phyloP scores from a whole-genome alignment of 2,797 vertebrate species.

The Protosalanx chinensis region DNA sequence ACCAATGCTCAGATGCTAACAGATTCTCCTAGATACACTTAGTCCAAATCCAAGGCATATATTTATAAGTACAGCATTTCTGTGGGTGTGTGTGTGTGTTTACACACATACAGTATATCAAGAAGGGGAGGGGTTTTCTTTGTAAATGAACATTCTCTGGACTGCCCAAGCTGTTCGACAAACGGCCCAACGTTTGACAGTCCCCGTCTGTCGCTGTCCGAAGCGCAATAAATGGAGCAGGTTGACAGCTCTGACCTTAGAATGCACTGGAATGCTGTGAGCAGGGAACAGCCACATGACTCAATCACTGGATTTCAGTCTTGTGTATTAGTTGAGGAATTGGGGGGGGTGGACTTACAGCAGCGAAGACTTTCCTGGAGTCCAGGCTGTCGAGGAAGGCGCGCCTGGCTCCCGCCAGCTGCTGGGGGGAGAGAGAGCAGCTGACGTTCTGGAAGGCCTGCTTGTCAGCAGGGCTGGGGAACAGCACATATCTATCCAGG shows the following conservation, averaged over 20 bases:
- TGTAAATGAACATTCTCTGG: no score
- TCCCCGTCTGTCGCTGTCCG: not conserved
- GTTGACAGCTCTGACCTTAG: not conserved
- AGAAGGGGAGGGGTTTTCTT: no score
- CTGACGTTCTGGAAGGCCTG: slow-evolving; percentile 71
- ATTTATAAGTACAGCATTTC: no score
- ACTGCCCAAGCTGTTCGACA: not conserved
- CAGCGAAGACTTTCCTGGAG: slow-evolving; percentile 54
- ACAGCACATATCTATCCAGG: slow-evolving; percentile 64
- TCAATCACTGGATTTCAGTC: not conserved
- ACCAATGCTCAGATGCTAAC: slow-evolving; percentile 51
- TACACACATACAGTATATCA: no score
- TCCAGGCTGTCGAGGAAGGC: slow-evolving; percentile 64
- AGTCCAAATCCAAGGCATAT: slow-evolving; percentile 4
- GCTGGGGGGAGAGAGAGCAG: slow-evolving; percentile 66
- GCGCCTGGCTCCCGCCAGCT: slow-evolving; percentile 63
- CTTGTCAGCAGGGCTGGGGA: slow-evolving; percentile 59
- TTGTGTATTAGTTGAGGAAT: no score
- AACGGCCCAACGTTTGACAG: slow-evolving; percentile 1
- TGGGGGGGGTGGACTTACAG: slow-evolving; percentile 51
- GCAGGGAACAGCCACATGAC: not conserved
- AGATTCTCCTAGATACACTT: slow-evolving; percentile 33
- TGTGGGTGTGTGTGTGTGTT: no score
- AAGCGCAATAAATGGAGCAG: slow-evolving; percentile 6
- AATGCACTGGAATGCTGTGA: not conserved